Base-by-base conservation (phyloP, 2,113 vertebrate genomes). In the Amazona guildingii region DNA sequence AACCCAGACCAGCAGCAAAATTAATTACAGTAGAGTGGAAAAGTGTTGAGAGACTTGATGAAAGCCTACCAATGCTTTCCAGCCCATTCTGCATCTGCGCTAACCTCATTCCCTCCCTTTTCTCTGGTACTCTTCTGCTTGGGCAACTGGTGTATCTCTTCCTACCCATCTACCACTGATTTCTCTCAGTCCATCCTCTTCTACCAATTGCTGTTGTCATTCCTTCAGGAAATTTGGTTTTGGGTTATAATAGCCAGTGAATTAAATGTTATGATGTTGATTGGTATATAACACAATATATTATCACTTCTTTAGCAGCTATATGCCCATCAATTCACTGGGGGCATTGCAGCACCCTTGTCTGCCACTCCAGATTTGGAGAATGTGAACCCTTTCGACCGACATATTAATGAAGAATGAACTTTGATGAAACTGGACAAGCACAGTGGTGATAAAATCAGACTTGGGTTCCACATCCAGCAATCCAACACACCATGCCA, bases 161-260 rank as follows among this genome's bases (percentile, higher is more conserved):
- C n/a, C 49, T 61, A 17, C 4, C 3, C 21, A 66, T 27, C n/a
- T 54, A 11, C 35, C 6, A 6, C 20, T 0, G 0, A 13, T 70
- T 73, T 59, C 25, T 49, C 37, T 43, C 64, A 3, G 0, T 33
- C 29, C 28, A 43, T 27, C 61, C 28, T 63, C n/a, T 74, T 54
- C 46, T 70, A 46, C 13, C 6, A 27, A 2, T 3, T 25, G 28
- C 41, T 85, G 49, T 55, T 86, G 25, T 28, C 33, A 35, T 5
- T 59, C 57, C 21, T 59, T 59, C 57, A 59, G 24, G 57, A 21
- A 13, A 59, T 35, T 59, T 59, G 57, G n/a, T n/a, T 59, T 59
- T 23, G 57, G 33, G 57, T 59, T n/a, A 59, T 33, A 59, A n/a
- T 23, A n/a, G 57, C 33, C 33, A 59, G 33, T n/a, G n/a, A 59